Conservation (phyloP, 2,888 invertebrate genomes). For the Clepsis dumicolana region DNA sequence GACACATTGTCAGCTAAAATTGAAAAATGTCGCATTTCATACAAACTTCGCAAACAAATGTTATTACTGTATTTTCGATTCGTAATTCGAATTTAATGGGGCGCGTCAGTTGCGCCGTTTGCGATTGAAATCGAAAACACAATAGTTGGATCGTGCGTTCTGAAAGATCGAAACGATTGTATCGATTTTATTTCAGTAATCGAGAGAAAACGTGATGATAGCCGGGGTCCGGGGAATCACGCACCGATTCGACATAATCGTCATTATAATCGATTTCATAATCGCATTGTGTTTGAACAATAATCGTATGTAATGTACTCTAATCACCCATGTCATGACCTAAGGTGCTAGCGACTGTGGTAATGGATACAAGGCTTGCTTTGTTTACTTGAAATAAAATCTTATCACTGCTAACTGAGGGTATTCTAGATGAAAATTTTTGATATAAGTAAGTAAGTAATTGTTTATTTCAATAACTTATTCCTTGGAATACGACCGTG, state of each 20-base stretch:
- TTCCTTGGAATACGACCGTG: too few species aligned
- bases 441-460: too few species aligned
- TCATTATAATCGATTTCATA: constrained; percentile 50
- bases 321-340: constrained; percentile 44
- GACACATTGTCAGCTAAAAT: background rate
- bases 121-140: constrained; percentile 40
- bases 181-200: constrained; percentile 52
- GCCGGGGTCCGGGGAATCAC: constrained; percentile 54
- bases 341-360: constrained; percentile 18
- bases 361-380: constrained; percentile 13
- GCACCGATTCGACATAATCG: constrained; percentile 47
- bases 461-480: too few species aligned
- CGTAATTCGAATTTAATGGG: background rate
- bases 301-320: constrained; percentile 46
- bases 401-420: background rate
- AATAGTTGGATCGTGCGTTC: constrained; percentile 46
- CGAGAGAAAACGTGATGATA: constrained; percentile 61
- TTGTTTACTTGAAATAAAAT: background rate
- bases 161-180: constrained; percentile 48
- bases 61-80: constrained; percentile 7
- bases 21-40: background rate
- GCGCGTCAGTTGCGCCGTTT: constrained; percentile 23
- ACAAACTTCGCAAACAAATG: constrained; percentile 12
- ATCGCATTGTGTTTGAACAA: constrained; percentile 45
- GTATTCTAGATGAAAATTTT: too few species aligned